Conservation (phyloP, 2,113 vertebrate species). For the Sitta europaea region DNA sequence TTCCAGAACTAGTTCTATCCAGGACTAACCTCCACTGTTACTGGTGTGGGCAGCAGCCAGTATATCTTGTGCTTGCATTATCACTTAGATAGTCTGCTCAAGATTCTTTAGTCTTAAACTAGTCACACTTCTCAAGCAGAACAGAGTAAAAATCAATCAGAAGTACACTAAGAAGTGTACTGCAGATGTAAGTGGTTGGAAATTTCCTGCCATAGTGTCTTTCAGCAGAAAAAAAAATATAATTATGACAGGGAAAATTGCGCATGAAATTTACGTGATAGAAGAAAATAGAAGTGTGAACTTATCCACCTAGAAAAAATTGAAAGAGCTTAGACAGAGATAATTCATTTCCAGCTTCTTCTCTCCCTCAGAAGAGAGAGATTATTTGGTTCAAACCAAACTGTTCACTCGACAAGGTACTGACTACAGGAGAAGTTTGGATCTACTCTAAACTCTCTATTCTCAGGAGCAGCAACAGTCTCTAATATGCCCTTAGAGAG, state of each 20-base stretch:
- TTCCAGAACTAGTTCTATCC: not conserved
- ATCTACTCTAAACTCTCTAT: not conserved
- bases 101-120: not conserved
- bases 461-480: not conserved
- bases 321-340: not conserved
- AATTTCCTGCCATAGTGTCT: not conserved
- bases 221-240: not conserved
- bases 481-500: not conserved
- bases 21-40: not conserved
- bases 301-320: not conserved
- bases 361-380: not conserved
- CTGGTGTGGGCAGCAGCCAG: not conserved
- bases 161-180: not conserved
- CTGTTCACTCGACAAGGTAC: not conserved
- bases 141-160: not conserved
- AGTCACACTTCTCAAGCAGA: not conserved
- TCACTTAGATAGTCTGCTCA: not conserved
- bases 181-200: not conserved
- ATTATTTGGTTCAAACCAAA: not conserved
- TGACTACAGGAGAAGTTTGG: not conserved
- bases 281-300: not conserved
- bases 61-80: not conserved
- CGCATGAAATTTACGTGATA: not conserved
- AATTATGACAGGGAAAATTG: not conserved
- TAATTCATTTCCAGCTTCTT: not conserved